A percentile compares a stretch with the other conserved stretches of the same genome.
Conservation (phyloP, 2,113 vertebrate genomes). For the Zingel zingel region DNA sequence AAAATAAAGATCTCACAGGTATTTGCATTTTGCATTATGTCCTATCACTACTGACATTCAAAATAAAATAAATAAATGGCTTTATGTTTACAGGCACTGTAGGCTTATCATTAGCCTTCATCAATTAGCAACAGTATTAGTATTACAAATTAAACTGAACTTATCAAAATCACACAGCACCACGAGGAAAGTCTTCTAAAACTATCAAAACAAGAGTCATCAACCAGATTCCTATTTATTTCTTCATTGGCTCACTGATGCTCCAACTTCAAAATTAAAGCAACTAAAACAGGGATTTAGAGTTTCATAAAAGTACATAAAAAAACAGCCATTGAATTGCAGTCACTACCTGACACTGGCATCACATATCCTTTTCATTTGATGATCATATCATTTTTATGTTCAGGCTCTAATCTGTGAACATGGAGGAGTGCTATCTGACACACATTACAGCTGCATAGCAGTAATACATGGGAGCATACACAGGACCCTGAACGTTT, state of each 20-base stretch:
- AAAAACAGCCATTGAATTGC: not conserved
- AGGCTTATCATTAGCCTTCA: not conserved
- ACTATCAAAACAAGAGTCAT: constrained; percentile 2
- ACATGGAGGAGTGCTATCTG: constrained; percentile 65
- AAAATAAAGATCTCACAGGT: constrained; percentile 35
- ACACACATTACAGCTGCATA: constrained; percentile 74
- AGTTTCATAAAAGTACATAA: not conserved
- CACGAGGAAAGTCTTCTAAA: not conserved
- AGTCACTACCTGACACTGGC: not conserved
- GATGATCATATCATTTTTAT: constrained; percentile 57
- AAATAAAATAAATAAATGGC: not conserved
- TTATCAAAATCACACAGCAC: not conserved
- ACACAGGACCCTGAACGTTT: constrained; percentile 69
- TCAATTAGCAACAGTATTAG: not conserved
- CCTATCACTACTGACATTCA: not conserved
- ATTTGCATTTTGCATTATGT: constrained; percentile 23
- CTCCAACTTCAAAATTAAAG: constrained; percentile 30
- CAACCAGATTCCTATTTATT: not conserved
- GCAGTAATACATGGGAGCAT: constrained; percentile 63
- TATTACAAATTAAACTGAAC: not conserved
- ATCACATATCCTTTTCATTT: constrained; percentile 33
- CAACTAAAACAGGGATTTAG: not conserved
- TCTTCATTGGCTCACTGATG: not conserved
- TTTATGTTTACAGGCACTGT: not conserved
- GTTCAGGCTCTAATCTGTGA: constrained; percentile 74